Evolutionary conservation across 2,113 vertebrate species (phyloP), one percentile per base, ranked within the genome.

Genomic region (Podiceps cristatus): DNA sequence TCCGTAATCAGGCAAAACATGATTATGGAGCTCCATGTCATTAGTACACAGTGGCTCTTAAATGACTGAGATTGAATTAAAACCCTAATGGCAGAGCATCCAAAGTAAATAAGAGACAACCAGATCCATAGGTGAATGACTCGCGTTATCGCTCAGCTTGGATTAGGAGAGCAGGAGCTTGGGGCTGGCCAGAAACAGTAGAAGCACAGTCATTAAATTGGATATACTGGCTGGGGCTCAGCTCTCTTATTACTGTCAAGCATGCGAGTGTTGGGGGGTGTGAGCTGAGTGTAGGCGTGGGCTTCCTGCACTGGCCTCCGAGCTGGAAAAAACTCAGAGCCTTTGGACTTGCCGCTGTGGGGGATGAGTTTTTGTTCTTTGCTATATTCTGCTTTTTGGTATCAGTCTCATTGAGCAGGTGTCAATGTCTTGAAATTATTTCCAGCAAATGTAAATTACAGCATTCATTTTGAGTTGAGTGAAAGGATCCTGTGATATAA

Each of bases 61-160:
- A 95, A 92, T 88, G 95, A 62, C 94, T 60, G 84, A 81, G 86
- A 97, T 97, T 96, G 88, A 96, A 97, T 98, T 97, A 97, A 92
- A 93, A 52, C 33, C 73, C 73, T 96, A 66, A 96, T 95, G 91
- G 92, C 77, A 86, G 83, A 87, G 40, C 78, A 92, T 94, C 90
- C 62, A 56, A 75, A 50, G 68, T 79, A 94, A 97, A 85, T 89
- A 90, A 90, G 74, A 93, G 75, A 93, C 80, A 68, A 20, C 6
- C 96, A 98, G 97, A 86, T 18, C 55, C 81, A 19, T 60, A 50
- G n/a, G 74, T 52, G 88, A 93, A 50, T 59, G 90, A 67, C 53
- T 72, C 0, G 16, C 78, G 72, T 90, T 90, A 18, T 92, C 73
- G 5, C 72, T 94, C 94, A 93, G 74, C 93, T 75, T 64, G 81